Base-by-base conservation (phyloP, 2,113 vertebrate species). In the Chrysochloris asiatica region DNA sequence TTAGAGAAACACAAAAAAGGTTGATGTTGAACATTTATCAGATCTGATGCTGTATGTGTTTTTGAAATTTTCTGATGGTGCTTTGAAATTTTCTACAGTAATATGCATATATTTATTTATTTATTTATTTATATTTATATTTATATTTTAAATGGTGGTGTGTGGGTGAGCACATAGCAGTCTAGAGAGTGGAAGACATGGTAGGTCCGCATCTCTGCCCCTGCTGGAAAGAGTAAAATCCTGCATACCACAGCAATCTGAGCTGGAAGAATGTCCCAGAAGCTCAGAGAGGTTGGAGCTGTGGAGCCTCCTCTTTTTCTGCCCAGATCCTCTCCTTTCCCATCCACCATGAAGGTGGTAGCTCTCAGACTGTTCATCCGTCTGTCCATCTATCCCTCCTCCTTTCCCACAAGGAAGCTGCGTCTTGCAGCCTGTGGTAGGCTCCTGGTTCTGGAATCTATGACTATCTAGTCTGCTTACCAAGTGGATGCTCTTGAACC, bases 341-440 rank as follows among this genome's bases (percentile, higher is more conserved):
- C 38, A 12, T 30, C 16, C 10, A 0, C 4, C 3, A 3, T 3
- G 47, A 36, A 26, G n/a, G 9, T 8, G 63, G 16, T 9, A 14
- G 7, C 41, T 63, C 4, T 41, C 33, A 30, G 3, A 30, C n/a
- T 11, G 3, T 33, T 59, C 12, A 0, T 61, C 7, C 8, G 28
- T 12, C 59, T 61, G 24, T 61, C 56, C 26, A 4, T 63, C 54
- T 1, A 0, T 9, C 8, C 21, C 8, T 13, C 22, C 28, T 12
- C 59, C 67, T 36, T 33, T 36, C 56, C 38, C 47, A 24, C 8
- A 0, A 33, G 61, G 38, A 59, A 67, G 24, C 38, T 65, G 52
- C 6, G 21, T 63, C 7, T 22, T 48, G n/a, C 17, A 2, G 59
- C 81, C 50, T 38, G 7, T 26, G 8, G 17, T 4, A 12, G 43